Percentiles rank a stretch among this genome's conserved stretches.
These are phyloP conservation scores for Trematomus bernacchii DNA, from an alignment of 2,797 vertebrate genomes.

Conservation along the genomic window DNA sequence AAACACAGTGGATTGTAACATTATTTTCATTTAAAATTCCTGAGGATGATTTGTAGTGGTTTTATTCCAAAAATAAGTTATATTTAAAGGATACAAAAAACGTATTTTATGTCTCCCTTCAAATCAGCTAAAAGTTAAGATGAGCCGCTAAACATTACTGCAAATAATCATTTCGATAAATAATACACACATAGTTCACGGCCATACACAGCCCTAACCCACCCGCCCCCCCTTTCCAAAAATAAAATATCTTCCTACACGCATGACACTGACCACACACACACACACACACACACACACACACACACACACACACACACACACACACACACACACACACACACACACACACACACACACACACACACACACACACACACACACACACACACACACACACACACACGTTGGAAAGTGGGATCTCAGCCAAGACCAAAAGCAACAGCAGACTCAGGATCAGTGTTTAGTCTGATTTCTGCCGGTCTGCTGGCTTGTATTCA, in stretches of 20 bases:
- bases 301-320: background rate
- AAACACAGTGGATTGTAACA: background rate
- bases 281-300: background rate
- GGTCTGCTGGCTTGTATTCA: slow-evolving; percentile 10
- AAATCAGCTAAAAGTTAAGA: background rate
- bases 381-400: background rate
- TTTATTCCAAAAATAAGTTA: background rate
- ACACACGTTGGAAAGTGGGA: background rate
- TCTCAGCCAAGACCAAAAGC: background rate
- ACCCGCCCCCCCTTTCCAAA: no score
- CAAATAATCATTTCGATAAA: no score
- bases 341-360: background rate
- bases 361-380: no score
- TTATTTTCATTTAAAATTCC: no score
- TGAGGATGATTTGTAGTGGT: no score
- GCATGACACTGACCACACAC: no score
- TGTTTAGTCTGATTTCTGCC: background rate
- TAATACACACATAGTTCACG: no score
- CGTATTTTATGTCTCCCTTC: background rate
- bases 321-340: slow-evolving; percentile 2
- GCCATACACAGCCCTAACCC: no score
- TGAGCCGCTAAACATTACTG: background rate
- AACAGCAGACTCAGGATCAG: background rate
- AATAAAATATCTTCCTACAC: no score
- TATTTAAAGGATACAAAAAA: background rate